phyloP scores from a whole-genome alignment of 2,113 vertebrate species.

The Caracal caracal region DNA sequence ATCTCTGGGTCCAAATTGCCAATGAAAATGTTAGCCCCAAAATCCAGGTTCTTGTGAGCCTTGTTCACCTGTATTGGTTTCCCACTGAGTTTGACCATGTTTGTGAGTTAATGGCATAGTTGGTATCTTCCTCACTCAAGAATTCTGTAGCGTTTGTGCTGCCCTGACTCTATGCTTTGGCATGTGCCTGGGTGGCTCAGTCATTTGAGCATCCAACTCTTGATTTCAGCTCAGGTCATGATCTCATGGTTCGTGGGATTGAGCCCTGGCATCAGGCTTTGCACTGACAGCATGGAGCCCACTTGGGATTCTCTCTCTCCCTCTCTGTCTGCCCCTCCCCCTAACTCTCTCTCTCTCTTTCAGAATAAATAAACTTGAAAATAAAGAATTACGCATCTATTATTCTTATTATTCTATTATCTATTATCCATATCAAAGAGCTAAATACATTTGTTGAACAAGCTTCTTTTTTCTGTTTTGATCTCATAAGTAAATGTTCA shows the following conservation, averaged over 20 bases:
- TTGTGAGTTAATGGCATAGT: conserved; percentile 99
- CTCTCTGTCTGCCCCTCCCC: too few relatives aligned
- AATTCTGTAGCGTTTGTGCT: conserved; percentile 97
- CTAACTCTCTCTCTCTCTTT: too few relatives aligned
- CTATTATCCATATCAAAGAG: not conserved
- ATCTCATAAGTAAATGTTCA: conserved; percentile 22
- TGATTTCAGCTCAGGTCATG: not conserved
- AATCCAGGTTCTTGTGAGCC: conserved; percentile 97
- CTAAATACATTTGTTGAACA: not conserved
- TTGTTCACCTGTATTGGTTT: conserved; percentile 97
- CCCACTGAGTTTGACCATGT: conserved; percentile 98
- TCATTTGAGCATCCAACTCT: too few relatives aligned
- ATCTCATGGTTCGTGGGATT: not conserved
- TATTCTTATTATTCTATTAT: not conserved
- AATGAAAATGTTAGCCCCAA: conserved; percentile 98
- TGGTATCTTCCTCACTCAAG: conserved; percentile 96
- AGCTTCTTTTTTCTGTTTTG: not conserved
- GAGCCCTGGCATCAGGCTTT: not conserved
- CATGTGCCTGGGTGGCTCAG: conserved; percentile 85
- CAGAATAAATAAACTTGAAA: too few relatives aligned
- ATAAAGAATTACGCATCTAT: not conserved
- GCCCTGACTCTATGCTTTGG: conserved; percentile 95
- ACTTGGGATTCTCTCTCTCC: too few relatives aligned
- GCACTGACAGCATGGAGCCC: too few relatives aligned
- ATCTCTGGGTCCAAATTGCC: conserved; percentile 97